phyloP scores from a whole-genome alignment of 2,888 invertebrate genomes.

The Colostygia pectinataria region DNA sequence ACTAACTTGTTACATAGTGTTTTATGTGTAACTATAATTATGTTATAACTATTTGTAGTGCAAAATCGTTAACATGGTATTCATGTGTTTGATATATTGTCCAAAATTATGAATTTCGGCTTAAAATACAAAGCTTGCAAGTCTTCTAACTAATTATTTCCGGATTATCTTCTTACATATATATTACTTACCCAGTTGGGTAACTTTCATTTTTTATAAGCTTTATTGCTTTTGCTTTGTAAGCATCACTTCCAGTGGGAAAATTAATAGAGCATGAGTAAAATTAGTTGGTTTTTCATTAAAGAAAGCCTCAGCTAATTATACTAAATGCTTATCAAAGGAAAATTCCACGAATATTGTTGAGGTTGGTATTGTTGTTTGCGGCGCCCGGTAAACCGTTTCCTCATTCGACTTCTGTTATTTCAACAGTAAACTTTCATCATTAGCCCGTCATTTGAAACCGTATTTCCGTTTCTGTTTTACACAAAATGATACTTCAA shows the following conservation, averaged over 20 bases:
- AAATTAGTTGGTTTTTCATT: constrained; percentile 20
- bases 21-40: no score
- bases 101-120: no score
- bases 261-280: constrained; percentile 13
- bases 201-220: constrained; percentile 4
- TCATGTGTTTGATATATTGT: no score
- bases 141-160: constrained; percentile 3
- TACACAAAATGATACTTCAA: constrained; percentile 39
- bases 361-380: constrained; percentile 20
- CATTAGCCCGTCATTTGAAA: constrained; percentile 25
- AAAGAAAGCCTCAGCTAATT: constrained; percentile 20
- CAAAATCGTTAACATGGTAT: no score
- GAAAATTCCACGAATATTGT: constrained; percentile 13
- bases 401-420: constrained; percentile 22
- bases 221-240: constrained; percentile 3
- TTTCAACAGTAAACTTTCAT: constrained; percentile 27
- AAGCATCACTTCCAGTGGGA: constrained; percentile 7
- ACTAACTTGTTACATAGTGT: no score
- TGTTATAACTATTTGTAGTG: no score
- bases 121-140: no score
- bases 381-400: constrained; percentile 15
- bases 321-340: constrained; percentile 19
- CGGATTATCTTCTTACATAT: neutral
- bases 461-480: constrained; percentile 24
- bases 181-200: neutral